phyloP scores from a whole-genome alignment of 2,113 vertebrate species.

The Pangasianodon gigas region DNA sequence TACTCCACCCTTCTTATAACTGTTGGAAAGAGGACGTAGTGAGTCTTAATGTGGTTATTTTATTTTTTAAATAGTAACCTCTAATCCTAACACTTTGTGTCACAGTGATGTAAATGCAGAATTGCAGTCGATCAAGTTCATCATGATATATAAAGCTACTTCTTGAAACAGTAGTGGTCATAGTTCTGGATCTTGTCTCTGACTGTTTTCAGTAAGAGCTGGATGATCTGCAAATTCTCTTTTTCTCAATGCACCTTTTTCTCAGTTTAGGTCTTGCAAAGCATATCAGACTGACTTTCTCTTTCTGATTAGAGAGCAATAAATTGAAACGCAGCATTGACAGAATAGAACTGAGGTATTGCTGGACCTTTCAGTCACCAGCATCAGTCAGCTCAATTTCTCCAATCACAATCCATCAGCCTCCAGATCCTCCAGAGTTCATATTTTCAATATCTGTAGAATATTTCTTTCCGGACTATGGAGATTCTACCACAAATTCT shows the following conservation, averaged over 20 bases:
- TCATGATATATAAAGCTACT: background rate
- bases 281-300: background rate
- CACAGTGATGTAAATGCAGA: background rate
- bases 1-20: conserved; percentile 81
- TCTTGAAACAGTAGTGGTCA: background rate
- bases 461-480: background rate
- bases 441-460: background rate
- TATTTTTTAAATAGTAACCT: background rate
- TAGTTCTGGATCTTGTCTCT: background rate
- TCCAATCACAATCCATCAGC: background rate
- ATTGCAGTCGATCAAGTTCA: background rate
- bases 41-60: background rate
- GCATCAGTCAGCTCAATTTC: background rate
- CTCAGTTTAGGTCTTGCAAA: background rate
- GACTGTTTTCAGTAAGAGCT: background rate
- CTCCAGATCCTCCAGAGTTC: background rate
- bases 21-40: conserved; percentile 50
- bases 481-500: background rate
- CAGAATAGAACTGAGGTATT: background rate
- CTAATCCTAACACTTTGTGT: background rate
- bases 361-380: background rate
- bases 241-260: background rate
- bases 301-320: background rate
- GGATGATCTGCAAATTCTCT: background rate
- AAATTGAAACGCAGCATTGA: background rate